Conservation (phyloP, 2,888 invertebrate species). For the Anorthoa munda region DNA sequence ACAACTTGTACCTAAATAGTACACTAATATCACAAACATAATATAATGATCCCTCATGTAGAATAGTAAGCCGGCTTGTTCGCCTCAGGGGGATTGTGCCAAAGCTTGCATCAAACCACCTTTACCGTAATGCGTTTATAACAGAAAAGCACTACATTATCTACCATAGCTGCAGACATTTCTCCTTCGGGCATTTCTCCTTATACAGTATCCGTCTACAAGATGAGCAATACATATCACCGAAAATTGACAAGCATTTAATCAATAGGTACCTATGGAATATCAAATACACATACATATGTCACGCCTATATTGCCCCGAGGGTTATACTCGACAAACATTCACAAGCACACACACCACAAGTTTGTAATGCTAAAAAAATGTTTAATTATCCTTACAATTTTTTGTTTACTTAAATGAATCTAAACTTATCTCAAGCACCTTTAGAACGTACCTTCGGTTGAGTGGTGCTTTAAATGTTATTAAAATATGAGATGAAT, state of each 20-base stretch:
- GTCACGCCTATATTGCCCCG: too few relatives aligned
- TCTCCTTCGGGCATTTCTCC: neutral
- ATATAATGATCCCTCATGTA: constrained; percentile 10
- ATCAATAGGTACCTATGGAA: too few relatives aligned
- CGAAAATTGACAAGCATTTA: neutral
- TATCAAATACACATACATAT: too few relatives aligned
- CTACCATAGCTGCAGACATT: neutral
- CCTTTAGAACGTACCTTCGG: too few relatives aligned
- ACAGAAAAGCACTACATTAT: constrained; percentile 21
- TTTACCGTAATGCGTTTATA: constrained; percentile 29
- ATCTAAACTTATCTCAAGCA: too few relatives aligned
- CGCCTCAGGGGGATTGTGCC: constrained; percentile 18
- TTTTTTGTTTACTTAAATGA: too few relatives aligned
- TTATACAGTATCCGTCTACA: neutral
- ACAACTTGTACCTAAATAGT: neutral
- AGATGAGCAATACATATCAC: neutral
- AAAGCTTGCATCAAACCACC: constrained; percentile 17
- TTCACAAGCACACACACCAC: too few relatives aligned
- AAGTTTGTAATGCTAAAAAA: too few relatives aligned
- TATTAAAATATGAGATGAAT: neutral
- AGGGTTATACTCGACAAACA: too few relatives aligned
- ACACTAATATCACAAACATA: neutral
- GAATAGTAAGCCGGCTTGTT: neutral
- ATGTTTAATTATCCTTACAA: too few relatives aligned
- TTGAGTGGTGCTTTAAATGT: too few relatives aligned